phyloP scores from a whole-genome alignment of 2,888 invertebrate genomes.

The Deilephila porcellus region DNA sequence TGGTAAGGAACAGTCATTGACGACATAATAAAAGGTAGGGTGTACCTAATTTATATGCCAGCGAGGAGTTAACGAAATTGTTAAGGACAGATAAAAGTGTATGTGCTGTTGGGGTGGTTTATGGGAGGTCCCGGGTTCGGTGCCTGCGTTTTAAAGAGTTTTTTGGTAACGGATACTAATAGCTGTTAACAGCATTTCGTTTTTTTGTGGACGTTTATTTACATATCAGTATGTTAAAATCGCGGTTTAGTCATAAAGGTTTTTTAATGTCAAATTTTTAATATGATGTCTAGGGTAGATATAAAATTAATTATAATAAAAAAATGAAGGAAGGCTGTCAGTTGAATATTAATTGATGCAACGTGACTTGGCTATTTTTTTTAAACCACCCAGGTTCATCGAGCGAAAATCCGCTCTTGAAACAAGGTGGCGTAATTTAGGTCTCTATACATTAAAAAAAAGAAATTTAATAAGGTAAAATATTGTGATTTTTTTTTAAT shows the following conservation, averaged over 20 bases:
- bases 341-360: too few relatives aligned
- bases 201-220: constrained; percentile 17
- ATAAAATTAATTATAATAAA: too few relatives aligned
- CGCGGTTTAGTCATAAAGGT: background rate
- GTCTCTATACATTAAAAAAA: too few relatives aligned
- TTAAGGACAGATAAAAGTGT: constrained; percentile 83
- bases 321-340: too few relatives aligned
- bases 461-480: too few relatives aligned
- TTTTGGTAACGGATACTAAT: constrained; percentile 27
- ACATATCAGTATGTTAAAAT: background rate
- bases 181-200: constrained; percentile 26
- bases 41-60: constrained; percentile 79
- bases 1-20: constrained; percentile 34
- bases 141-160: constrained; percentile 22
- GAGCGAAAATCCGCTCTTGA: too few relatives aligned
- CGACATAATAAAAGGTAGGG: constrained; percentile 51
- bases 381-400: too few relatives aligned
- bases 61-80: constrained; percentile 83
- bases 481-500: too few relatives aligned
- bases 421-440: too few relatives aligned
- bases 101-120: constrained; percentile 79
- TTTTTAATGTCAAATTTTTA: background rate
- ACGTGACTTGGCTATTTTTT: too few relatives aligned
- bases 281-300: too few relatives aligned
- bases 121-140: constrained; percentile 68